Base-by-base conservation (phyloP, 2,797 vertebrate genomes). In the Phoebastria nigripes region DNA sequence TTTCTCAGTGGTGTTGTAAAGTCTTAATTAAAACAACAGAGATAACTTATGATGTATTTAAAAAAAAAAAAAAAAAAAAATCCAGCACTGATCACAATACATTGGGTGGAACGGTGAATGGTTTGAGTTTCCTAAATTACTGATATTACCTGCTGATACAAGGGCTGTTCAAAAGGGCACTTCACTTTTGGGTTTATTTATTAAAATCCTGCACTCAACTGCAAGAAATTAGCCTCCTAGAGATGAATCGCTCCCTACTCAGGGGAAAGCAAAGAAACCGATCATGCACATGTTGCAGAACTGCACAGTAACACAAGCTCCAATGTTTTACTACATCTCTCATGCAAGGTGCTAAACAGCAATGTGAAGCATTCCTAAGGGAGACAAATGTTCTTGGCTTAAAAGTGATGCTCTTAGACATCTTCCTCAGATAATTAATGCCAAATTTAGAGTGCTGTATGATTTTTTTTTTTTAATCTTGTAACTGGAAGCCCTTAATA, bases 151-250 rank as follows among this genome's bases (percentile, higher is more conserved):
- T 98, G 98, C 98, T 98, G 98, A 94, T 98, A 97, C 33, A 97
- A 98, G 98, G 98, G 95, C 96, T 98, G 98, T 98, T 98, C 97
- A 98, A 96, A 98, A 97, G 89, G 97, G 97, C 96, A 98, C 98
- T 98, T 98, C 98, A 98, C 96, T 98, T 98, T 98, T 98, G 95
- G 98, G 98, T 98, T 98, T 98, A 97, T 98, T 98, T 98, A 98
- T 98, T 98, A 98, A 98, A 98, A 98, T 97, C 95, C 95, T 97
- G 96, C 97, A 98, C 98, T 98, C 97, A 97, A 94, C 97, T 97
- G 59, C 82, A 97, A 97, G 97, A 98, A 98, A 98, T 98, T 98
- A 98, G 97, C 97, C 98, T 98, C 98, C 98, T 98, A 98, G 98
- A 98, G 98, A 89, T 97, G 98, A 98, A 97, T 97, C 97, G 10